These are phyloP conservation scores for Pseudobourletiella spinata DNA, from an alignment of 1,140 invertebrate species.

Conservation along the genomic window DNA sequence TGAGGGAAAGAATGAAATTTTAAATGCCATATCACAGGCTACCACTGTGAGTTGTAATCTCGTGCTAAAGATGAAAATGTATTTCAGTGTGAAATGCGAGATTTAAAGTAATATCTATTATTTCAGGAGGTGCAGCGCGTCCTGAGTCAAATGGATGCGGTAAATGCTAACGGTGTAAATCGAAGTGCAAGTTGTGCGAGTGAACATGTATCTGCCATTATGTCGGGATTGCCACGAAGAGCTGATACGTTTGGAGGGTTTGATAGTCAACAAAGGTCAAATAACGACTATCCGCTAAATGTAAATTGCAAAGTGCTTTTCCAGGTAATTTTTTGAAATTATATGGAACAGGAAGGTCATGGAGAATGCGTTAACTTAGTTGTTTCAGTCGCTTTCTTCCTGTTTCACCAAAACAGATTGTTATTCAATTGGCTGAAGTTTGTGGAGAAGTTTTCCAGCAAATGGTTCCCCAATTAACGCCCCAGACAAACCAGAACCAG, in stretches of 20 bases:
- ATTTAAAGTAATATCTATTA: too few relatives aligned
- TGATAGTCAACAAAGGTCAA: constrained; percentile 47
- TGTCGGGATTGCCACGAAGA: constrained; percentile 69
- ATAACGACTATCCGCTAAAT: constrained; percentile 7
- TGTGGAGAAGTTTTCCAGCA: constrained; percentile 35
- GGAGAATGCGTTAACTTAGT: too few relatives aligned
- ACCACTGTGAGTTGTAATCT: constrained; percentile 15
- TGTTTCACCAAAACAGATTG: too few relatives aligned
- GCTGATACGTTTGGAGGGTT: constrained; percentile 94
- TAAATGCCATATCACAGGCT: constrained; percentile 23
- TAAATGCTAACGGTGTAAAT: constrained; percentile 46
- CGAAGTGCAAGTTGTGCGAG: constrained; percentile 84
- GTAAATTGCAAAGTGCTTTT: constrained; percentile 18
- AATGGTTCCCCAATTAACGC: constrained; percentile 31
- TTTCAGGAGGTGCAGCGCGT: constrained; percentile 28
- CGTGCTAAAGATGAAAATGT: too few relatives aligned
- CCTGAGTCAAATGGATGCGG: constrained; percentile 18
- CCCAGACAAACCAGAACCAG: constrained; percentile 24
- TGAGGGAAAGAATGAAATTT: constrained; percentile 26
- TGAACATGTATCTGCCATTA: constrained; percentile 70
- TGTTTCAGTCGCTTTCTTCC: too few relatives aligned
- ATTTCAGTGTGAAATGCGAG: too few relatives aligned
- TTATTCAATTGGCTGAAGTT: constrained; percentile 30
- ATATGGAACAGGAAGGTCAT: too few relatives aligned
- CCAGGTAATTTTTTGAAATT: too few relatives aligned